Base-by-base conservation (phyloP, 2,888 invertebrate genomes). In the Teinopalpus imperialis region DNA sequence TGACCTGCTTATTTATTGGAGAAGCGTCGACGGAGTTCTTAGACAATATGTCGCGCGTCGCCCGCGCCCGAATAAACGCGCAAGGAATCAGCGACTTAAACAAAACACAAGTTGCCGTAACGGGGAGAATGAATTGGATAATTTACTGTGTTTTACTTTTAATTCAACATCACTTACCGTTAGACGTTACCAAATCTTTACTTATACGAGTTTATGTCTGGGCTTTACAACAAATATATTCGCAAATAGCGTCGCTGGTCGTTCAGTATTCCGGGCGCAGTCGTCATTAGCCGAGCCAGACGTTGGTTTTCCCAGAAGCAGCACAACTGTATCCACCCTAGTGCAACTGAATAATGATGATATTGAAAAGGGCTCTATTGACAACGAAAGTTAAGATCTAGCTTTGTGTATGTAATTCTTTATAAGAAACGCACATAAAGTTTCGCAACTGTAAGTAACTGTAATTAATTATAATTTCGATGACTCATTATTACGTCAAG, bases 1-100 rank as follows among this genome's bases (percentile, higher is more conserved):
- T 88, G 88, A 87, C 87, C 87, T 85, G 88, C 75, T 87, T 87
- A 86, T 87, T 87, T 88, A 88, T 87, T 81, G 82, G 79, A 79
- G 78, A 83, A 68, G 77, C 85, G 82, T 77, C 78, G 83, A 73
- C 70, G 69, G 81, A 83, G 85, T 83, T 87, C 79, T 70, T 75
- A 86, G 85, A 85, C 88, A 87, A 87, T 82, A 86, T 86, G 86
- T 86, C 83, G 87, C 80, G 73, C 72, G 66, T 71, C 69, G 72
- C n/a, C n/a, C n/a, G n/a, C n/a, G n/a, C 72, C 74, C 77, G 65
- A 74, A 64, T 72, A 67, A 77, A 75, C 75, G 74, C 76, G 74
- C 72, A 61, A 62, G 56, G 65, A 67, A 63, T 66, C 62, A 65
- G 69, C 61, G 67, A 74, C 76, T 81, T 76, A 80, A 80, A 82